Percentiles rank a stretch among this genome's conserved stretches.
Conservation (phyloP, 2,113 vertebrate genomes). For the Enhydra lutris region DNA sequence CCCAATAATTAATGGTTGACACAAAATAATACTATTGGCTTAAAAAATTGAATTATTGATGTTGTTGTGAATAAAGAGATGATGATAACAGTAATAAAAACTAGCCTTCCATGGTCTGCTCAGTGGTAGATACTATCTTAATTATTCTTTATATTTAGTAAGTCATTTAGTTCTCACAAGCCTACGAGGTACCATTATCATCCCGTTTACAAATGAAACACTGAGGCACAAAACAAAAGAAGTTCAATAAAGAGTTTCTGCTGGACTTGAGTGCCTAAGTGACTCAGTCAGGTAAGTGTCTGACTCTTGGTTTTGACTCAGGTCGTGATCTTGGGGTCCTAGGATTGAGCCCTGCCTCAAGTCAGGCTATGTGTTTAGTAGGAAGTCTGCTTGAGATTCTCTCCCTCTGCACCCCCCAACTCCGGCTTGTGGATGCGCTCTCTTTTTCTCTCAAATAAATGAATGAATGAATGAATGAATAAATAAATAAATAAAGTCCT, state of each 20-base stretch:
- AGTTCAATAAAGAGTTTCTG: background rate
- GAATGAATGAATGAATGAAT: background rate
- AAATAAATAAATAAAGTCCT: too few species aligned
- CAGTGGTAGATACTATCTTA: background rate
- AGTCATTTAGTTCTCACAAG: background rate
- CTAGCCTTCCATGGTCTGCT: background rate
- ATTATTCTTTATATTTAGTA: background rate
- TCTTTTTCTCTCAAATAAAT: background rate
- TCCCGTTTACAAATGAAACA: slow-evolving; percentile 11
- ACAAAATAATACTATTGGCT: background rate
- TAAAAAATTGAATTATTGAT: slow-evolving; percentile 3
- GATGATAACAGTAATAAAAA: background rate
- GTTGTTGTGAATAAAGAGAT: slow-evolving; percentile 2
- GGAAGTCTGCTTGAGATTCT: background rate
- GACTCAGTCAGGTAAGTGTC: background rate
- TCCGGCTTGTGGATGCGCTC: fast-evolving
- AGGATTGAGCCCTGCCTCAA: background rate
- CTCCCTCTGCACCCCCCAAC: background rate
- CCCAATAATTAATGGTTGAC: background rate
- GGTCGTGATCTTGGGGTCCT: background rate
- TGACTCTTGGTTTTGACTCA: background rate
- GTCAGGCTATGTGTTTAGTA: background rate
- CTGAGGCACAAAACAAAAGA: background rate
- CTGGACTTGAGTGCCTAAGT: background rate
- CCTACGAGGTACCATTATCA: background rate